Base-by-base conservation (phyloP, 2,797 vertebrate species). In the Syncerus caffer region DNA sequence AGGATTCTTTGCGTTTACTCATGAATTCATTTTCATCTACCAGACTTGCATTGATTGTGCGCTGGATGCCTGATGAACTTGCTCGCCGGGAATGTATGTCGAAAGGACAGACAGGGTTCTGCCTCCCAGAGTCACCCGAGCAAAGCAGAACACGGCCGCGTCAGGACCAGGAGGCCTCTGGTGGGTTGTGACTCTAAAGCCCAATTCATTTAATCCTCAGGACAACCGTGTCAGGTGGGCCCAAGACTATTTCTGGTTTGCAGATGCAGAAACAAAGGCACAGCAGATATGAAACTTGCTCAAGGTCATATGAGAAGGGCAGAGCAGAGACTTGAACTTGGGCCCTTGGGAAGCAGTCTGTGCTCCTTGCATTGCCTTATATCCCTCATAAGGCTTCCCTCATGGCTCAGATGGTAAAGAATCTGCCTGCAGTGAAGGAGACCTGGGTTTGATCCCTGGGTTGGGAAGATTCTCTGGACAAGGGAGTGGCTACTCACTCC, bases 131-230 rank as follows among this genome's bases (percentile, higher is more conserved):
- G 34, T 31, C 85, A 51, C 53, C 51, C 9, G 9, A 38, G 29
- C 82, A 16, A 53, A 76, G 82, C 9, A 79, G 95, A 67, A 79
- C 31, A 2, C 0, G 1, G 90, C 13, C 0, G 4, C 0, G 0
- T 29, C 15, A 34, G 74, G 62, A 51, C 50, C 15, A 45, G 45
- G 74, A 92, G 17, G 19, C n/a, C 6, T 9, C 23, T 42, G 3
- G 21, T 4, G 64, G 31, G 58, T 57, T 67, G 87, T 60, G 71
- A 60, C 23, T 31, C 42, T 2, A 10, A 58, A 21, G 83, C 45
- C 21, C 0, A 8, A 60, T 21, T 67, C 25, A 27, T 12, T 16
- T 42, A 17, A n/a, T 86, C 50, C 15, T 82, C 4, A 51, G 1
- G 0, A 15, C 19, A 47, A 12, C 23, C 2, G 10, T 21, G 17